These are phyloP conservation scores for Dynastes tityus DNA, from an alignment of 2,888 invertebrate genomes.

Conservation along the genomic window DNA sequence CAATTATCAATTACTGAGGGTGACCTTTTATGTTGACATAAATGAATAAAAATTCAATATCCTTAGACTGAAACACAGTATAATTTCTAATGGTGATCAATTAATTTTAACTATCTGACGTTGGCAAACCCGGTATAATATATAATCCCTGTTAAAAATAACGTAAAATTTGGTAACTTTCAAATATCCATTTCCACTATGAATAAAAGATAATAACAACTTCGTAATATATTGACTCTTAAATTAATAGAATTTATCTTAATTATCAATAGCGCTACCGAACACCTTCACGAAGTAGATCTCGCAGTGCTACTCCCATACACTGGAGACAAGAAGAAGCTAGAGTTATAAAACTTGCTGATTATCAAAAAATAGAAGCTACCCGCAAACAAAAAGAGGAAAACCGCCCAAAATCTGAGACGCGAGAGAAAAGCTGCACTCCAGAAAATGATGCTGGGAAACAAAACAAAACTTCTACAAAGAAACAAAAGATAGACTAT, in stretches of 20 bases:
- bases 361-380: slow-evolving; percentile 84
- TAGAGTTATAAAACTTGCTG: slow-evolving; percentile 86
- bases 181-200: too few relatives aligned
- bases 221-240: background rate
- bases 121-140: too few relatives aligned
- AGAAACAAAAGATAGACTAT: slow-evolving; percentile 74
- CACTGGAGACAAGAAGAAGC: slow-evolving; percentile 95
- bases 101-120: too few relatives aligned
- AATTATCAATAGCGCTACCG: slow-evolving; percentile 80
- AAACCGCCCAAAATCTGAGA: slow-evolving; percentile 42
- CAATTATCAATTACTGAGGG: too few relatives aligned
- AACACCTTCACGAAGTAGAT: slow-evolving; percentile 88
- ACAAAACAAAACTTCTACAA: slow-evolving; percentile 14
- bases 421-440: slow-evolving; percentile 41
- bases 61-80: too few relatives aligned
- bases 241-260: background rate
- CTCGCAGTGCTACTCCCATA: slow-evolving; percentile 92
- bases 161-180: too few relatives aligned
- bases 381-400: slow-evolving; percentile 71
- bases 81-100: too few relatives aligned
- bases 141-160: too few relatives aligned
- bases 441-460: slow-evolving; percentile 23
- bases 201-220: background rate
- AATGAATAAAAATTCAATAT: too few relatives aligned
- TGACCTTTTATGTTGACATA: too few relatives aligned